phyloP scores from a whole-genome alignment of 2,888 invertebrate species.

The Himalopsyche kuldschensis region DNA sequence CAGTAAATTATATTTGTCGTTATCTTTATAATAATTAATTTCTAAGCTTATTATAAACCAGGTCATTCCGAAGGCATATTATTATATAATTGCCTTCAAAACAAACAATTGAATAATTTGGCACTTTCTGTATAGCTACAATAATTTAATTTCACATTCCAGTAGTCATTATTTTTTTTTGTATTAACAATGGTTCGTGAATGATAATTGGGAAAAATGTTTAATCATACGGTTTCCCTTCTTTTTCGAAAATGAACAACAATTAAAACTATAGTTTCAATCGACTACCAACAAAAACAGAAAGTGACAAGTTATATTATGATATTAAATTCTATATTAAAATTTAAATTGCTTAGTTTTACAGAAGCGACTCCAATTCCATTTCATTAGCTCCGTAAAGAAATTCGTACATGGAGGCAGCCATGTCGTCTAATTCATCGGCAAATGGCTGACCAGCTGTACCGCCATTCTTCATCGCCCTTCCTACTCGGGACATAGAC shows the following conservation, averaged over 20 bases:
- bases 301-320: conserved; percentile 10
- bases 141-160: background rate
- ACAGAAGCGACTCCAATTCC: conserved; percentile 53
- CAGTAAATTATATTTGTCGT: too few species aligned
- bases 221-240: background rate
- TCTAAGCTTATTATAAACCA: background rate
- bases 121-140: conserved; percentile 10
- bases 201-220: background rate
- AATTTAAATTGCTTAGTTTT: background rate
- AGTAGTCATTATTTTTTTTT: background rate
- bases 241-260: background rate
- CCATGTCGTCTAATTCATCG: conserved; percentile 61
- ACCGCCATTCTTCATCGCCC: conserved; percentile 51
- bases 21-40: background rate
- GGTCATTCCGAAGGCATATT: conserved; percentile 28
- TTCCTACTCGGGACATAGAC: conserved; percentile 58
- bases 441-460: conserved; percentile 49
- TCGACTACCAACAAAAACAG: background rate
- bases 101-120: conserved; percentile 26
- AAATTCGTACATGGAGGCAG: conserved; percentile 65
- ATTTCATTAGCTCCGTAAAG: conserved; percentile 62
- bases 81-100: conserved; percentile 2
- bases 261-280: background rate
- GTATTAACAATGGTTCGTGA: background rate
- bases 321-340: background rate